Evolutionary conservation across 2,888 invertebrate species (phyloP).

Genomic region (Andrena chrysosceles): DNA sequence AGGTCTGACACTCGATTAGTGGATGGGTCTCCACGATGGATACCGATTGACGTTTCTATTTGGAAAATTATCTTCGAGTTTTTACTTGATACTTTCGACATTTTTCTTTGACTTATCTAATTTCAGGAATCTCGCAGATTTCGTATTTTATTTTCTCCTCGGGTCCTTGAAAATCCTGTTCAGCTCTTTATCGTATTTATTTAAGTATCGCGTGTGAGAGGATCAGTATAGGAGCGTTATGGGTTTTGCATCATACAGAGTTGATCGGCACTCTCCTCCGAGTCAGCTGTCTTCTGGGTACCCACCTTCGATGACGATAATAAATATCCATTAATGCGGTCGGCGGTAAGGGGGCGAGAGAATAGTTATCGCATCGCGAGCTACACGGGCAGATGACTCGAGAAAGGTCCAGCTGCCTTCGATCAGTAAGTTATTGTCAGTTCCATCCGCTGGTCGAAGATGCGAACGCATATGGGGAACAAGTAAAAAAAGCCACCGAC

Average conservation of each 20-base stretch:
- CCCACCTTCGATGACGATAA: constrained; percentile 80
- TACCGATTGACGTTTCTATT: too few relatives aligned
- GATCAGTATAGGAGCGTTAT: neutral
- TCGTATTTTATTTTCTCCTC: too few relatives aligned
- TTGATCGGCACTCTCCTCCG: constrained; percentile 56
- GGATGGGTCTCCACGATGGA: neutral
- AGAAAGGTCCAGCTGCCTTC: constrained; percentile 82
- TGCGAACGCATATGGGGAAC: constrained; percentile 53
- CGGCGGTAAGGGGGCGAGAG: constrained; percentile 75
- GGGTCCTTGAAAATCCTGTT: neutral
- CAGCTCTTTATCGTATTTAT: neutral
- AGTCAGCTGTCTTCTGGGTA: constrained; percentile 73
- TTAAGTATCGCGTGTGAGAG: neutral
- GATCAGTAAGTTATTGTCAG: constrained; percentile 76
- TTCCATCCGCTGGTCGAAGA: constrained; percentile 62
- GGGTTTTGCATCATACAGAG: constrained; percentile 46
- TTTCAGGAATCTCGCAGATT: too few relatives aligned
- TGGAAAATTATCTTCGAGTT: too few relatives aligned
- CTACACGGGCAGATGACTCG: constrained; percentile 82
- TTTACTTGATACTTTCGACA: too few relatives aligned
- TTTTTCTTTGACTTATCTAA: too few relatives aligned
- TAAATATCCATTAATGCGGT: constrained; percentile 83
- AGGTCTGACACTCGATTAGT: neutral
- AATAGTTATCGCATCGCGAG: constrained; percentile 84
- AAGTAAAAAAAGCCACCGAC: constrained; percentile 19